Evolutionary conservation across 2,797 vertebrate genomes (phyloP).

Genomic region (Pristis pectinata): DNA sequence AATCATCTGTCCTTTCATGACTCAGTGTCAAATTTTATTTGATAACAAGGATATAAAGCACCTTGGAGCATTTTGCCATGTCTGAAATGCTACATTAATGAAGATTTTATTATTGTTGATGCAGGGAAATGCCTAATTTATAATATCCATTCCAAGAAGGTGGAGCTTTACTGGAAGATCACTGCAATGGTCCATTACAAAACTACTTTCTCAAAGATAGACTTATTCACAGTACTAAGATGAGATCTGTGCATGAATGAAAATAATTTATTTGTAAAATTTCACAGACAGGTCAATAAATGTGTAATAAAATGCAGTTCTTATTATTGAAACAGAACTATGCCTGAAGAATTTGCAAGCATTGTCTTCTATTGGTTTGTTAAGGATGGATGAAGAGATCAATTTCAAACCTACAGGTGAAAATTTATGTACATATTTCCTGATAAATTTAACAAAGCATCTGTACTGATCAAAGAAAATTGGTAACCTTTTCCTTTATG

Average conservation of each 20-base stretch:
- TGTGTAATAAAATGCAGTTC: neutral
- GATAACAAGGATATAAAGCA: too few species aligned
- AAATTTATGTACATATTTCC: constrained; percentile 17
- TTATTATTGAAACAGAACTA: constrained; percentile 68
- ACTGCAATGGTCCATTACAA: neutral
- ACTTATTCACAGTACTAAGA: neutral
- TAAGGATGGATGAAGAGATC: constrained; percentile 82
- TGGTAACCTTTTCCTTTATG: constrained; percentile 44
- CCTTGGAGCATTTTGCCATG: constrained; percentile 27
- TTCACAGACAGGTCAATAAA: neutral
- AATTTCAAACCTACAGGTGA: constrained; percentile 92
- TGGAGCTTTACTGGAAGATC: neutral
- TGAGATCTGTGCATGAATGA: neutral
- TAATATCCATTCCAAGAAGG: neutral
- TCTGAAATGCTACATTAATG: too few species aligned
- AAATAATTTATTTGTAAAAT: neutral
- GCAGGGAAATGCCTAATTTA: neutral
- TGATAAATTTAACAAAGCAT: constrained; percentile 25
- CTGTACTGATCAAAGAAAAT: constrained; percentile 10
- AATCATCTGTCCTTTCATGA: too few species aligned
- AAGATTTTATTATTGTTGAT: too few species aligned
- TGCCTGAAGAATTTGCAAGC: constrained; percentile 91
- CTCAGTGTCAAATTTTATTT: too few species aligned
- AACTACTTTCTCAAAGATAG: neutral
- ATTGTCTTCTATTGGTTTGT: constrained; percentile 79